These are phyloP conservation scores for Palaemon carinicauda DNA, from an alignment of 1,140 invertebrate species.

Conservation along the genomic window DNA sequence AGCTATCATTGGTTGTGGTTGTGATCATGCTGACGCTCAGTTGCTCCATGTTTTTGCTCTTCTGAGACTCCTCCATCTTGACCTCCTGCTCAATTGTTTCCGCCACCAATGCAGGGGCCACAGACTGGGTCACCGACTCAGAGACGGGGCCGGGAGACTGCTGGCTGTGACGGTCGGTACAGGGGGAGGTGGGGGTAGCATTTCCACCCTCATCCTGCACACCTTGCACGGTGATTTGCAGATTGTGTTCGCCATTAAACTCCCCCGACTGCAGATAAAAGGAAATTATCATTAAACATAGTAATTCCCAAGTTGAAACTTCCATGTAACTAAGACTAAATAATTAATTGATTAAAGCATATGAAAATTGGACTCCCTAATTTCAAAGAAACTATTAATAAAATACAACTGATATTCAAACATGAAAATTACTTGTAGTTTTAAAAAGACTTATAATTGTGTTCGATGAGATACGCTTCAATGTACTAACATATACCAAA, in stretches of 20 bases:
- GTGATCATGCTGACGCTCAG: constrained; percentile 19
- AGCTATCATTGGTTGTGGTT: constrained; percentile 17
- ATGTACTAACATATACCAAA: no score
- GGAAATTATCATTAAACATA: background rate
- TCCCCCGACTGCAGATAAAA: constrained; percentile 3
- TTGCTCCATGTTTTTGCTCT: constrained; percentile 51
- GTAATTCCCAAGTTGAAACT: background rate
- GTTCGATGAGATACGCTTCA: no score
- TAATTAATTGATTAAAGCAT: background rate
- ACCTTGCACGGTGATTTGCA: constrained; percentile 44
- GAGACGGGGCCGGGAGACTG: constrained; percentile 22
- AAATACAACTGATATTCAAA: no score
- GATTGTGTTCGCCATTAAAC: constrained; percentile 37
- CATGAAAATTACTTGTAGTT: no score
- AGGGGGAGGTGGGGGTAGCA: constrained; percentile 42
- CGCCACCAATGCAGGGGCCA: constrained; percentile 50
- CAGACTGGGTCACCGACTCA: constrained; percentile 52
- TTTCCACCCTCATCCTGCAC: constrained; percentile 47
- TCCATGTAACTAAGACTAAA: background rate
- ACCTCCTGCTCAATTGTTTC: constrained; percentile 32
- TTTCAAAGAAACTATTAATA: no score
- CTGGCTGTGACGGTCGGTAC: constrained; percentile 24
- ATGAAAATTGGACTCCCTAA: background rate
- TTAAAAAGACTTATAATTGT: no score
- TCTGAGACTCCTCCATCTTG: constrained; percentile 47